Evolutionary conservation across 2,888 invertebrate genomes (phyloP), one percentile per base, ranked within the genome.

Genomic region (Sinodicranocentrus sp.): DNA sequence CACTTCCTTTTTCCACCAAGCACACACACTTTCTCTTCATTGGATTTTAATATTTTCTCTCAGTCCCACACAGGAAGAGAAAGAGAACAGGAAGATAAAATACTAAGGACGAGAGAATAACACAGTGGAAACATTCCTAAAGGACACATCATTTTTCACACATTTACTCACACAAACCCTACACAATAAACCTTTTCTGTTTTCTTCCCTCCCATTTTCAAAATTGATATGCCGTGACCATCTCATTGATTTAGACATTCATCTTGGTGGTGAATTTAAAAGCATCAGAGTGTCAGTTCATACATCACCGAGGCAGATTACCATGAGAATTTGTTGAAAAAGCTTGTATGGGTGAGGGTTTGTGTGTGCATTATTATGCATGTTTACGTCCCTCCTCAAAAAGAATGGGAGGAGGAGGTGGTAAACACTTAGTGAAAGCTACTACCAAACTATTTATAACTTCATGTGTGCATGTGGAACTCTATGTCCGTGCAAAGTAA

Each of bases 181-280:
- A 19, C 65, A 19, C 57, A 65, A n/a, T 65, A 19, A 13, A 23
- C 61, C 23, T 15, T 57, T 28, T 59, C 17, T 26, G 6, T 43
- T 6, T 19, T 44, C 5, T 15, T 25, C 33, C n/a, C 17, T 52
- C 28, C 65, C 28, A 63, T 43, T 52, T 61, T 63, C 23, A 44
- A 80, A 73, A 80, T 73, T 80, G 80, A 80, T 80, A 80, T 73
- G 80, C 67, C 67, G 67, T 67, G 80, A 80, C 80, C 80, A 80
- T 80, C 73, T 57, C 73, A 80, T 80, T 80, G 72, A 80, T 80
- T 82, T 82, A 82, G 82, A 68, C 75, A 82, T 75, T 75, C 61
- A 82, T 73, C 82, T 82, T 82, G 73, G 68, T 33, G 48, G 67
- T 59, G 75, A 82, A 75, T 82, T 82, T 82, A 75, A 75, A 82